A percentile compares a stretch with the other conserved stretches of the same genome.
These are phyloP conservation scores for Tethea ocularis DNA, from an alignment of 2,888 invertebrate genomes.

Conservation along the genomic window DNA sequence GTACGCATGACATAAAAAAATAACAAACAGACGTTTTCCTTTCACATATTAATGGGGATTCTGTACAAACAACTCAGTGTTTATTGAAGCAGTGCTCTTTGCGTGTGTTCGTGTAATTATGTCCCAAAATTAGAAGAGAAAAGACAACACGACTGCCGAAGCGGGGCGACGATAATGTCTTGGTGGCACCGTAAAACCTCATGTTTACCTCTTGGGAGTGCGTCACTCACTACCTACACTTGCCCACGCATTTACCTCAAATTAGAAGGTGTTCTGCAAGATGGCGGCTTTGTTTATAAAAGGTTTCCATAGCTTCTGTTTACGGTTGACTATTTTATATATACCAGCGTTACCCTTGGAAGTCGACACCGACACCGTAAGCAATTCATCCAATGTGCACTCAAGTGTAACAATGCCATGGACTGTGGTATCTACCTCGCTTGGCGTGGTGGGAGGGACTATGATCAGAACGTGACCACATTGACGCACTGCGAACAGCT, in stretches of 20 bases:
- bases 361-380: not conserved
- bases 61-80: not conserved
- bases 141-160: conserved; percentile 24
- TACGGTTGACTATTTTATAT: no score
- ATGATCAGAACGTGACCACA: conserved; percentile 40
- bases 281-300: no score
- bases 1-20: not conserved
- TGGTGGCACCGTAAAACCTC: conserved; percentile 42
- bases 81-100: conserved; percentile 7
- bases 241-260: not conserved
- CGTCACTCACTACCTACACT: conserved; percentile 27
- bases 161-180: conserved; percentile 33
- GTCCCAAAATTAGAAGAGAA: conserved; percentile 42
- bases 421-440: conserved; percentile 34
- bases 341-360: conserved; percentile 6
- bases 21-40: not conserved
- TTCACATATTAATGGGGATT: not conserved
- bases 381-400: conserved; percentile 24
- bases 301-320: no score
- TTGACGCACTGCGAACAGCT: conserved; percentile 19
- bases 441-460: conserved; percentile 23
- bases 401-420: conserved; percentile 35
- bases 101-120: conserved; percentile 13
- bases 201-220: conserved; percentile 47
- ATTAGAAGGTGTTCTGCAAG: not conserved